Evolutionary conservation across 64 coral and sea anemone species (phyloP).

Genomic region (Montipora efflorescens): DNA sequence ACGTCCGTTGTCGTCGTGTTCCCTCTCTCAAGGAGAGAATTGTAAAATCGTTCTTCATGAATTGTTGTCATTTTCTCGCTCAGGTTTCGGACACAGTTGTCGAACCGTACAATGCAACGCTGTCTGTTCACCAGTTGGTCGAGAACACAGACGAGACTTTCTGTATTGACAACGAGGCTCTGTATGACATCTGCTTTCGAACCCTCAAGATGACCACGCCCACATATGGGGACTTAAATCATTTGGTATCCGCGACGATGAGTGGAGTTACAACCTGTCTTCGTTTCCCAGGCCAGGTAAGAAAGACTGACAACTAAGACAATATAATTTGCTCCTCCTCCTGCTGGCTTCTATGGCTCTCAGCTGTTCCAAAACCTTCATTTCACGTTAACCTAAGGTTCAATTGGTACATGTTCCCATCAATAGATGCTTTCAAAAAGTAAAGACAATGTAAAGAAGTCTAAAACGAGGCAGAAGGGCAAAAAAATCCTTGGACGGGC

Average conservation of each 20-base stretch:
- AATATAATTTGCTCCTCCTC: too few relatives aligned
- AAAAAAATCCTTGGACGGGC: too few relatives aligned
- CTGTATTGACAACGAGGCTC: conserved; percentile 75
- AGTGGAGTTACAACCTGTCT: conserved; percentile 73
- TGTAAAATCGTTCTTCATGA: not conserved
- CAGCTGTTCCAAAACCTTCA: too few relatives aligned
- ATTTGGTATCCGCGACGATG: conserved; percentile 75
- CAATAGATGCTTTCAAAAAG: too few relatives aligned
- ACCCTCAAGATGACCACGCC: conserved; percentile 73
- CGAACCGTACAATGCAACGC: conserved; percentile 69
- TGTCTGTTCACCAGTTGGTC: conserved; percentile 70
- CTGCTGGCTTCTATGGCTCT: too few relatives aligned
- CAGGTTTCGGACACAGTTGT: conserved; percentile 65
- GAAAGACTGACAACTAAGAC: not conserved
- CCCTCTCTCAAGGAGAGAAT: too few relatives aligned
- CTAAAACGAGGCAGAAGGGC: too few relatives aligned
- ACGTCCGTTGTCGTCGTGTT: too few relatives aligned
- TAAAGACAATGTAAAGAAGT: too few relatives aligned
- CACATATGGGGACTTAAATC: conserved; percentile 73
- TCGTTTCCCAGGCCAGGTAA: conserved; percentile 70
- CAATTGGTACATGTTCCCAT: too few relatives aligned
- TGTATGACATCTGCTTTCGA: conserved; percentile 76
- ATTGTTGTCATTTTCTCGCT: not conserved
- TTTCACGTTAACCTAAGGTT: too few relatives aligned
- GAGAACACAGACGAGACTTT: conserved; percentile 77